Evolutionary conservation across 1,140 invertebrate species (phyloP), one percentile per base, ranked within the genome.

Genomic region (Zaprionus lachaisei): DNA sequence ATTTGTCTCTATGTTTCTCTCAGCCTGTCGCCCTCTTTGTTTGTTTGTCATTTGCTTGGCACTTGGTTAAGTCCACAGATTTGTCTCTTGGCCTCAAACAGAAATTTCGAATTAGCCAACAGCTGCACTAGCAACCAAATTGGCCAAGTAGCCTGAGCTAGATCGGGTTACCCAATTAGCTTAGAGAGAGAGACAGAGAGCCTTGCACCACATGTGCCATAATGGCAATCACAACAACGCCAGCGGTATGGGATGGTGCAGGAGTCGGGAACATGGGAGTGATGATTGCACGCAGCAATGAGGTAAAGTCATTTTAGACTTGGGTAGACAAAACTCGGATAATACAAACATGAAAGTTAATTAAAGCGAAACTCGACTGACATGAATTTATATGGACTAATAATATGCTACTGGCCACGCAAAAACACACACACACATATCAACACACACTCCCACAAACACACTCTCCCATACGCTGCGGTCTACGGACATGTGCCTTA

Each of bases 311-410:
- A 80, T 71, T 81, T 81, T 81, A 72, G 77, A 80, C 68, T 62
- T 55, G 47, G 73, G 74, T 41, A 65, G 64, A 79, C 77, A 78
- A 72, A 77, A 66, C 47, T 24, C 34, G 67, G 63, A 79, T 91
- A 90, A 90, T 85, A 91, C 82, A 90, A 91, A 91, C 85, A 90
- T 91, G 86, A 91, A 90, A 91, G 85, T 90, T 90, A 90, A 90
- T 90, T 90, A 90, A 85, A 90, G 72, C 86, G 81, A 82, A 91
- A 91, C 81, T 77, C 83, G 73, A 77, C 85, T 77, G 85, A 90
- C 85, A 86, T 85, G 86, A 90, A 90, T 90, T 90, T 91, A 90
- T 90, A 89, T 85, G 81, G 76, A 69, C 85, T 81, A 89, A 89
- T 89, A 90, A 84, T 89, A 90, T 79, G 85, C 85, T 85, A 72